Conservation (phyloP, 2,113 vertebrate genomes). For the Cryptomyrus ogoouensis region DNA sequence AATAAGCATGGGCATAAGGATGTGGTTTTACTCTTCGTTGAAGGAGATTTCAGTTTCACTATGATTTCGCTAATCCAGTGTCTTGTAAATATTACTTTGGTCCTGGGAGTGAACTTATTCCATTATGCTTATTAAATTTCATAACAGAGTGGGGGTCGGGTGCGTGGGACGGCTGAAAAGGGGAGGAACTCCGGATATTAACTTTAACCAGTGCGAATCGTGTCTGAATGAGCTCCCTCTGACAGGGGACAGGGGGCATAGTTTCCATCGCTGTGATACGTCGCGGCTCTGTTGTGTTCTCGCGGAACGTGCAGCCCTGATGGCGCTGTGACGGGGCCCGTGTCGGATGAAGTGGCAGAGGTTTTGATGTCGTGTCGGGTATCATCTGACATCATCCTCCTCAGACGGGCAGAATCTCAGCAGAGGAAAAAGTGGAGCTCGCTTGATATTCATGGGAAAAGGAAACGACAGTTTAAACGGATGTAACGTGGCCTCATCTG, state of each 20-base stretch:
- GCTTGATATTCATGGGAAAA: neutral
- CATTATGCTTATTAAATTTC: neutral
- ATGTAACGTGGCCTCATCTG: neutral
- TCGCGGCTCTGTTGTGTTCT: neutral
- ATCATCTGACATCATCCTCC: neutral
- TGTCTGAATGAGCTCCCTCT: neutral
- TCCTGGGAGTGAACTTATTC: neutral
- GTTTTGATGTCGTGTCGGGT: neutral
- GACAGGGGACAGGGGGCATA: neutral
- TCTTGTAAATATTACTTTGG: neutral
- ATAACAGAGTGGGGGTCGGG: neutral
- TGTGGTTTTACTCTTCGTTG: neutral
- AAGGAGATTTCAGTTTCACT: neutral
- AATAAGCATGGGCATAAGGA: neutral
- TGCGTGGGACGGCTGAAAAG: neutral
- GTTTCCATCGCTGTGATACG: constrained; percentile 3
- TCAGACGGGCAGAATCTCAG: neutral
- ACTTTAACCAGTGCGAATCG: neutral
- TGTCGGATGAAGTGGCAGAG: neutral
- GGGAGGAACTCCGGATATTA: neutral
- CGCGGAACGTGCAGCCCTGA: neutral
- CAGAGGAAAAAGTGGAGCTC: neutral
- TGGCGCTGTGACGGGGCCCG: neutral
- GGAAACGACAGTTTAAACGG: neutral
- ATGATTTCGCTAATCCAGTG: neutral